Conservation (phyloP, 1,140 invertebrate genomes). For the Steinernema khuongi region DNA sequence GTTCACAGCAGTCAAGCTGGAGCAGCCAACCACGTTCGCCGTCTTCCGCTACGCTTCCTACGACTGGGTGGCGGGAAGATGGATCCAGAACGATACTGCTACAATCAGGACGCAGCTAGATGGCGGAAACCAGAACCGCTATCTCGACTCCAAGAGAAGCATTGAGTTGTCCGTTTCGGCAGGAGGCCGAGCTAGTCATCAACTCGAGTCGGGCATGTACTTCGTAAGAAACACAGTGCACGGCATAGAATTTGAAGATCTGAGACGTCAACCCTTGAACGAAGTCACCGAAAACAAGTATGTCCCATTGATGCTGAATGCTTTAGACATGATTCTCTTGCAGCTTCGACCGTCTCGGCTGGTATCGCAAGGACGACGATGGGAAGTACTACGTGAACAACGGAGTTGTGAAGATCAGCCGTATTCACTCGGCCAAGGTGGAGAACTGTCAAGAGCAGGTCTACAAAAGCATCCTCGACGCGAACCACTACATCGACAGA, state of each 20-base stretch:
- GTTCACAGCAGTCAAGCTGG: constrained; percentile 34
- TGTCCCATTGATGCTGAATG: background rate
- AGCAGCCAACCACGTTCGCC: constrained; percentile 34
- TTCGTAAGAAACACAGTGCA: constrained; percentile 28
- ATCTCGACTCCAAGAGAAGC: constrained; percentile 18
- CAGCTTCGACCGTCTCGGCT: constrained; percentile 38
- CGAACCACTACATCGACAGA: constrained; percentile 22
- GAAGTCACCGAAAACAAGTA: constrained; percentile 39
- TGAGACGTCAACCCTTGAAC: constrained; percentile 34
- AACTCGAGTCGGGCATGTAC: constrained; percentile 39
- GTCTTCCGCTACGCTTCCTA: constrained; percentile 36
- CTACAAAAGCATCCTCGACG: constrained; percentile 27
- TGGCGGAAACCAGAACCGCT: constrained; percentile 36
- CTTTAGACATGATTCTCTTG: constrained; percentile 1
- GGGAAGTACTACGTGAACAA: constrained; percentile 36
- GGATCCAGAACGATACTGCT: constrained; percentile 33
- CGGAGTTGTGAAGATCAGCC: constrained; percentile 28
- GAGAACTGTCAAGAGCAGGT: constrained; percentile 38
- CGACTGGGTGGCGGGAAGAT: constrained; percentile 25
- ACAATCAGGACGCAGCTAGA: constrained; percentile 34
- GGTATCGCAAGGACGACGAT: constrained; percentile 28
- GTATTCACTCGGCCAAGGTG: constrained; percentile 34
- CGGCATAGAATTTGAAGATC: constrained; percentile 33
- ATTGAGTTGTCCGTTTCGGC: constrained; percentile 35
- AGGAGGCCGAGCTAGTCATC: constrained; percentile 32